Evolutionary conservation across 2,113 vertebrate genomes (phyloP).

Genomic region (Tyrannus savana): DNA sequence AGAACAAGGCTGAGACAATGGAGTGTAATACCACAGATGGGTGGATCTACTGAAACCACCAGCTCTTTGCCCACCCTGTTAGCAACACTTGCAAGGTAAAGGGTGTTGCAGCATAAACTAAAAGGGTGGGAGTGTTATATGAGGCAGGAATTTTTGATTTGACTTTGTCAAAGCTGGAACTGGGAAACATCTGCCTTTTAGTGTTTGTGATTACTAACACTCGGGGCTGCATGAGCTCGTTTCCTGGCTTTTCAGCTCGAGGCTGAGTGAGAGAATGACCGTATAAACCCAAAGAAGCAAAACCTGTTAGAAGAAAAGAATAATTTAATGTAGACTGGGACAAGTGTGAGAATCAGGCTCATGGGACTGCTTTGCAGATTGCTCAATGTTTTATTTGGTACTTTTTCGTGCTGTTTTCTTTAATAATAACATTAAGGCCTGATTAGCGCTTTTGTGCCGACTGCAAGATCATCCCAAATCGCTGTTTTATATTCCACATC

Average conservation of each 20-base stretch:
- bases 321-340: not conserved
- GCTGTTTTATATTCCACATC: not conserved
- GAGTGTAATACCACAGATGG: not conserved
- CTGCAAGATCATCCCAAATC: not conserved
- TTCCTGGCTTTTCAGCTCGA: not conserved
- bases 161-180: not conserved
- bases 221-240: not conserved
- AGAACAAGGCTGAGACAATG: not conserved
- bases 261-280: not conserved
- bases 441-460: conserved; percentile 11
- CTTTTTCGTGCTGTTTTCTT: not conserved
- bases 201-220: not conserved
- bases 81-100: not conserved
- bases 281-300: not conserved
- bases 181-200: not conserved
- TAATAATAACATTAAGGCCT: conserved; percentile 15
- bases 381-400: not conserved
- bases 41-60: not conserved
- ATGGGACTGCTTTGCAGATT: not conserved
- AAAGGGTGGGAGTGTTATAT: not conserved
- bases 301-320: not conserved
- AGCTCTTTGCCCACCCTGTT: not conserved
- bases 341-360: conserved; percentile 2
- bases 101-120: not conserved
- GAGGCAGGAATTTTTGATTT: not conserved